A percentile compares a stretch with the other conserved stretches of the same genome.
These are phyloP conservation scores for Microcebus ravelobensis DNA, from an alignment of 2,113 vertebrate species.

Conservation along the genomic window DNA sequence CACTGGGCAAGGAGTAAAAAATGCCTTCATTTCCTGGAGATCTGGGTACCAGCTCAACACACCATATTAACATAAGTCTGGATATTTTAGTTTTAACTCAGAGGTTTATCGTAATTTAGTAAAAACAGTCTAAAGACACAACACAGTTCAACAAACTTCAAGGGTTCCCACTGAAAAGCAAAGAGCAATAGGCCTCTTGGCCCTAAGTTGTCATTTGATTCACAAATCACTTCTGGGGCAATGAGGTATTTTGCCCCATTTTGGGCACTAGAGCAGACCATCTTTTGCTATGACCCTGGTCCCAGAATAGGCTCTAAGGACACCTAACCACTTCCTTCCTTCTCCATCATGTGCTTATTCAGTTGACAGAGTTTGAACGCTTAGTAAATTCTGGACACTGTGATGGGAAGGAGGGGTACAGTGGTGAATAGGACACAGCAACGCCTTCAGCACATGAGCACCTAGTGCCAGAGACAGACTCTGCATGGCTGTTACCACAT, in stretches of 20 bases:
- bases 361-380: neutral
- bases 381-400: neutral
- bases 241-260: neutral
- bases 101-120: neutral
- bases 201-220: neutral
- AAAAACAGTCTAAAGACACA: neutral
- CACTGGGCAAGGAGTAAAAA: neutral
- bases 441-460: neutral
- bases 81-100: neutral
- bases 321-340: neutral
- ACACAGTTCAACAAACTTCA: neutral
- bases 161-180: neutral
- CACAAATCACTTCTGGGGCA: neutral
- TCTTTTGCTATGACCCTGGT: neutral
- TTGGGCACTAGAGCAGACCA: neutral
- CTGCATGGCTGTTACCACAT: neutral
- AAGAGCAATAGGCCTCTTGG: neutral
- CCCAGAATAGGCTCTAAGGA: neutral
- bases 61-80: neutral
- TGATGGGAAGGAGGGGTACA: neutral
- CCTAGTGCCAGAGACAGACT: neutral
- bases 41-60: neutral
- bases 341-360: neutral
- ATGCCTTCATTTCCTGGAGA: neutral
- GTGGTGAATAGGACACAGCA: neutral